These are phyloP conservation scores for Neodon shergylaensis DNA, from an alignment of 2,113 vertebrate species.

Conservation along the genomic window DNA sequence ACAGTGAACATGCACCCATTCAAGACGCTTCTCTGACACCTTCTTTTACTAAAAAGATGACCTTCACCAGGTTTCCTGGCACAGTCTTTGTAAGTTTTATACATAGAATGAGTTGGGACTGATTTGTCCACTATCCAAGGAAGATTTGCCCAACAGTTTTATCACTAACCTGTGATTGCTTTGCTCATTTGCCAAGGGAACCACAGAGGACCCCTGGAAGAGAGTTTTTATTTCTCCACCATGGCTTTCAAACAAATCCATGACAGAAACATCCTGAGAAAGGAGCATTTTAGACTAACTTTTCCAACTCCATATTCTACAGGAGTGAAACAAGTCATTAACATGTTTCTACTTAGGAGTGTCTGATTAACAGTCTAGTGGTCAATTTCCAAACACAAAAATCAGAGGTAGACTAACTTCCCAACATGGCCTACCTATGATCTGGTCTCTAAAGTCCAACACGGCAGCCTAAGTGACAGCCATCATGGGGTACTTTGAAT, in stretches of 20 bases:
- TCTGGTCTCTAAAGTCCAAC: not conserved
- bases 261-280: slow-evolving; percentile 26
- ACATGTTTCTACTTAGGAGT: not conserved
- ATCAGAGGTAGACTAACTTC: not conserved
- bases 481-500: not conserved
- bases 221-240: slow-evolving; percentile 2
- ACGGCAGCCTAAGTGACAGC: not conserved
- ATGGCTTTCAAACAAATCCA: slow-evolving; percentile 32
- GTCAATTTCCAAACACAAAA: slow-evolving; percentile 29
- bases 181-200: slow-evolving; percentile 50
- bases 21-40: not conserved
- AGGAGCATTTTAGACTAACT: not conserved
- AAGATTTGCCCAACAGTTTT: slow-evolving; percentile 31
- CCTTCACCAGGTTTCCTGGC: not conserved
- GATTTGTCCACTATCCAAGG: not conserved
- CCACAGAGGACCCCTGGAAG: slow-evolving; percentile 13
- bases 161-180: slow-evolving; percentile 54
- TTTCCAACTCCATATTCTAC: not conserved
- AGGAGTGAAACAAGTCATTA: not conserved
- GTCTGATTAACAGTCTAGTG: not conserved
- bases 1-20: not conserved
- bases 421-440: not conserved
- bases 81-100: not conserved
- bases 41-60: not conserved
- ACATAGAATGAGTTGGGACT: not conserved